A percentile compares a stretch with the other conserved stretches of the same genome.
Evolutionary conservation across 2,888 invertebrate genomes (phyloP).

Genomic region (Campoplex capitator): DNA sequence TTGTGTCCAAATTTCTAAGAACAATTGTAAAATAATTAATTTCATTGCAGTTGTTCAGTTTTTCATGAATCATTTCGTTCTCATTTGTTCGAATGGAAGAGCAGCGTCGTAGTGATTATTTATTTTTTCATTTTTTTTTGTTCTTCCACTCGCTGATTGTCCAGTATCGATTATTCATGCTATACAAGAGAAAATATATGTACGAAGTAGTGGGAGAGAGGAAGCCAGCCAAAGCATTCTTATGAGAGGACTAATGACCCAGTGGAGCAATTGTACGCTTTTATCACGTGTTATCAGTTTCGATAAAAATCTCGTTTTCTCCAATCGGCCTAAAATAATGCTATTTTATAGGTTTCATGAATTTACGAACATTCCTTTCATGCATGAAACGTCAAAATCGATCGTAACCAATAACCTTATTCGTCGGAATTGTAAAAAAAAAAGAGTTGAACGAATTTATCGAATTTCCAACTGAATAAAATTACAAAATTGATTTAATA

Average conservation of each 20-base stretch:
- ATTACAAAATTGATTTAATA: background rate
- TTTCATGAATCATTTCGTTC: background rate
- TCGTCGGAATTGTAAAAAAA: background rate
- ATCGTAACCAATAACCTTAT: background rate
- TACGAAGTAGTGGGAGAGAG: background rate
- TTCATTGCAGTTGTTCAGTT: background rate
- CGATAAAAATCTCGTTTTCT: constrained; percentile 21
- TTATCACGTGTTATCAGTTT: constrained; percentile 46
- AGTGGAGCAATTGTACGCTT: constrained; percentile 57
- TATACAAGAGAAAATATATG: background rate
- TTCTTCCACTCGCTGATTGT: background rate
- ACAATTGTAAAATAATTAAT: background rate
- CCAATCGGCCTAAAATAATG: background rate
- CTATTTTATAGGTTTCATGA: background rate
- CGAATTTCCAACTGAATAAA: background rate
- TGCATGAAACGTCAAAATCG: background rate
- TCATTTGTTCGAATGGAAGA: background rate
- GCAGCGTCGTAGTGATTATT: background rate
- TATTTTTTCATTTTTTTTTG: background rate
- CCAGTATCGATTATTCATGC: constrained; percentile 18
- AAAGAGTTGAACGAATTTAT: background rate
- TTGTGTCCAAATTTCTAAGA: background rate
- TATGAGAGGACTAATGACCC: constrained; percentile 55
- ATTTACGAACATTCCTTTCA: background rate
- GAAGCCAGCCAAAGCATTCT: constrained; percentile 58